phyloP scores from a whole-genome alignment of 2,797 vertebrate genomes.

The Neomorphus geoffroyi region DNA sequence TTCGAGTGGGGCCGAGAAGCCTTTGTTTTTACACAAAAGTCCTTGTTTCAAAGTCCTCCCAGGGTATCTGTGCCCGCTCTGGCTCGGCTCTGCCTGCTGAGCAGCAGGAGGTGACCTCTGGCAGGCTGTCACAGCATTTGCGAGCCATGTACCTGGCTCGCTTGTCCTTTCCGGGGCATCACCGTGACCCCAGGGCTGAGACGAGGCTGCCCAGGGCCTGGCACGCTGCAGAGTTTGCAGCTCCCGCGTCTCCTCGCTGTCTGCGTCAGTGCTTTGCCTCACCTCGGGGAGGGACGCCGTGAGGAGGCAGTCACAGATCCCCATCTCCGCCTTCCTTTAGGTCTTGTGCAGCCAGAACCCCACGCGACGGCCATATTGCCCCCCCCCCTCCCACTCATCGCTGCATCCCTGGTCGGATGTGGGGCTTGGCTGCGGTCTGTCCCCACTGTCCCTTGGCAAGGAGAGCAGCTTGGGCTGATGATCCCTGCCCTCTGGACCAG shows the following conservation, averaged over 20 bases:
- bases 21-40: not conserved
- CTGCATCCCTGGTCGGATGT: rapidly evolving
- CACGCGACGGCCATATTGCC: rapidly evolving
- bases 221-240: rapidly evolving
- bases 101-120: not conserved
- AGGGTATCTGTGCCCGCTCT: not conserved
- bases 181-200: not conserved
- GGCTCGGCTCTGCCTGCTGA: rapidly evolving
- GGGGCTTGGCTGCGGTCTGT: rapidly evolving
- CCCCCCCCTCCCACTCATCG: rapidly evolving
- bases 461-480: not conserved
- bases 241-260: not conserved
- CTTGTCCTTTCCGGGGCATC: rapidly evolving
- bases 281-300: rapidly evolving
- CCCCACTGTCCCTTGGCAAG: not conserved
- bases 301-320: not conserved
- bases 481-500: not conserved
- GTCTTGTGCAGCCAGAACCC: not conserved
- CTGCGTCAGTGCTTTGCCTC: rapidly evolving
- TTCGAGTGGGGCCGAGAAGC: not conserved
- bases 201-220: not conserved
- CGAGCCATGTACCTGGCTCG: rapidly evolving
- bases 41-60: not conserved
- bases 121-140: rapidly evolving
- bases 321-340: too few species aligned